Evolutionary conservation across 35 echinoderm and acorn worm species (phyloP).

Genomic region (Lytechinus variegatus): DNA sequence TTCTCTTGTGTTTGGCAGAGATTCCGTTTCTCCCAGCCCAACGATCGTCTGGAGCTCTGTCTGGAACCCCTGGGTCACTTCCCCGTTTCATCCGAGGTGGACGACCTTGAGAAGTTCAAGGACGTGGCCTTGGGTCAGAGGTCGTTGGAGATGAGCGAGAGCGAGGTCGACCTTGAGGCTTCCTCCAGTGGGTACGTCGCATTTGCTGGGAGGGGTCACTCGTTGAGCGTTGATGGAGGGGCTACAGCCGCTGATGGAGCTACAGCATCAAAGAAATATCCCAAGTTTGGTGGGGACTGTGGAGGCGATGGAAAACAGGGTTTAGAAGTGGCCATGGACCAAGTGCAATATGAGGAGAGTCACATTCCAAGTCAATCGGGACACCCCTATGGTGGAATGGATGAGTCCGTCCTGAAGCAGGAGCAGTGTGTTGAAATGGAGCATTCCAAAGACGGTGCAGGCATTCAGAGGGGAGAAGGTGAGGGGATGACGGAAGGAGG

Average conservation of each 20-base stretch:
- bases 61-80: conserved; percentile 95
- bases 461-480: not conserved
- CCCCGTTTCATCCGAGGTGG: conserved; percentile 73
- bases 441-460: conserved; percentile 25
- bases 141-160: conserved; percentile 16
- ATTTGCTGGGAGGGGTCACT: conserved; percentile 40
- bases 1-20: conserved; percentile 46
- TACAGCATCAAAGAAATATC: not conserved
- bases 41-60: conserved; percentile 87
- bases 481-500: not conserved
- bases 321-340: not conserved
- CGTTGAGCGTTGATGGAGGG: conserved; percentile 30
- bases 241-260: conserved; percentile 19
- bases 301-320: not conserved
- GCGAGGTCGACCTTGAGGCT: not conserved
- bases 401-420: not conserved
- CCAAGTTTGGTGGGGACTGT: not conserved
- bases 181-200: conserved; percentile 35
- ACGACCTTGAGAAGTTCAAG: conserved; percentile 68
- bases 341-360: conserved; percentile 26
- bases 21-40: conserved; percentile 73
- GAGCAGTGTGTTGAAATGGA: not conserved
- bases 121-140: conserved; percentile 54
- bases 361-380: not conserved
- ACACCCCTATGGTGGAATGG: conserved; percentile 7